These are phyloP conservation scores for Drosophila kanekoi DNA, from an alignment of 2,888 invertebrate species.

Conservation along the genomic window DNA sequence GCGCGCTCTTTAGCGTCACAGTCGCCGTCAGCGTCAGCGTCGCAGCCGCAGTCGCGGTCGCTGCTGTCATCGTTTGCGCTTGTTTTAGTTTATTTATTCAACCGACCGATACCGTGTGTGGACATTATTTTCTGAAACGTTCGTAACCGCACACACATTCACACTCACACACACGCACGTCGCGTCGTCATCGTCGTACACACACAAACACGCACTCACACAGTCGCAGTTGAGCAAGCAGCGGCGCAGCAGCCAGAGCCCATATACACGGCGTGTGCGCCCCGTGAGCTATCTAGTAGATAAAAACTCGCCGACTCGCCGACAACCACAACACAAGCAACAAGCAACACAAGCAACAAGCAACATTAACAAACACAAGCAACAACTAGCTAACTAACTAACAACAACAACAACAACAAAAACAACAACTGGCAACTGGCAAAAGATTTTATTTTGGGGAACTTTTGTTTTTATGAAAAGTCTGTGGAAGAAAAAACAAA, in stretches of 20 bases:
- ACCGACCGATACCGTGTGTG: constrained; percentile 85
- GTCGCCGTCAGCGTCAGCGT: constrained; percentile 15
- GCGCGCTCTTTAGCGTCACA: constrained; percentile 14
- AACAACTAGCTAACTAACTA: constrained; percentile 34
- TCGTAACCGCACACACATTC: constrained; percentile 68
- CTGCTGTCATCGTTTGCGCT: constrained; percentile 53
- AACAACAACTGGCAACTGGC: constrained; percentile 6
- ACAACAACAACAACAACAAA: constrained; percentile 6
- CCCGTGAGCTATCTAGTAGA: constrained; percentile 79
- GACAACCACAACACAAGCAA: constrained; percentile 62
- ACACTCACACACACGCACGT: constrained; percentile 24
- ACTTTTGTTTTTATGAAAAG: constrained; percentile 12
- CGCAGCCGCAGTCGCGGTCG: constrained; percentile 26
- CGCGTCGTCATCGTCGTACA: constrained; percentile 30
- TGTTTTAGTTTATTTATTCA: constrained; percentile 84
- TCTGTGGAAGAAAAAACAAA: constrained; percentile 13
- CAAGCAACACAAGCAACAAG: constrained; percentile 33
- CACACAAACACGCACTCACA: constrained; percentile 29
- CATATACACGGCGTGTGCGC: constrained; percentile 75
- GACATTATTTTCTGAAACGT: constrained; percentile 85
- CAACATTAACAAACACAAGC: constrained; percentile 17
- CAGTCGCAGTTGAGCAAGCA: constrained; percentile 32
- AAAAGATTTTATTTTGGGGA: constrained; percentile 27
- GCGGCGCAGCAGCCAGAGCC: constrained; percentile 62
- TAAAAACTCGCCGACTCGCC: constrained; percentile 75